These are phyloP conservation scores for Drosophila pegasa DNA, from an alignment of 2,888 invertebrate genomes.

Conservation along the genomic window DNA sequence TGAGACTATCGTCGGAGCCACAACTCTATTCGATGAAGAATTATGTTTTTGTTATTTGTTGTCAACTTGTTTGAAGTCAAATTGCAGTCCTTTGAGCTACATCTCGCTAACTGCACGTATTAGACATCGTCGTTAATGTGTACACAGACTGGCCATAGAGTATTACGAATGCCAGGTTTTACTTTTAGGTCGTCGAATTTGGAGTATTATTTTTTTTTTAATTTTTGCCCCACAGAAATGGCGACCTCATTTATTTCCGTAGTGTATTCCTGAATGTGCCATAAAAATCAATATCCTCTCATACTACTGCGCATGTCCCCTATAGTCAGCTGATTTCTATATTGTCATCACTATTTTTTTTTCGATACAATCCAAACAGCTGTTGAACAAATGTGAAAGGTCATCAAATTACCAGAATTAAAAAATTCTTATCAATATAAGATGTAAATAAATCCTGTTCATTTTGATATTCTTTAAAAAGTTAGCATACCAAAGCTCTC, in stretches of 20 bases:
- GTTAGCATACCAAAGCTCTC: fast-evolving
- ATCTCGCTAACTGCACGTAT: slow-evolving; percentile 2
- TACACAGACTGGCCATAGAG: slow-evolving; percentile 3
- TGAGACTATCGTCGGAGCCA: slow-evolving; percentile 3
- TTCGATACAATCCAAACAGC: slow-evolving; percentile 5
- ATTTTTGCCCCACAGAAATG: background rate
- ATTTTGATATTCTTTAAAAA: no score
- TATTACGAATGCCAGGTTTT: slow-evolving; percentile 32
- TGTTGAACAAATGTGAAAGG: background rate
- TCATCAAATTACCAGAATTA: background rate
- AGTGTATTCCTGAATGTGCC: slow-evolving; percentile 3
- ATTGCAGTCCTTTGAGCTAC: slow-evolving; percentile 27
- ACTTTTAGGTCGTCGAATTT: background rate
- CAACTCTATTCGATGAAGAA: background rate
- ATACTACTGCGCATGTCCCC: slow-evolving; percentile 25
- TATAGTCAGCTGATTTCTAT: slow-evolving; percentile 22
- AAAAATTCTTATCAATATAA: no score
- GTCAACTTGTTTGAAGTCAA: background rate
- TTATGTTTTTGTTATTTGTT: background rate
- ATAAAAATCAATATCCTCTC: slow-evolving; percentile 33
- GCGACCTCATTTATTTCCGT: background rate
- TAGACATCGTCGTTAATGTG: slow-evolving; percentile 27
- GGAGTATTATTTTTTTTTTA: background rate
- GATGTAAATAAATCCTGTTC: no score
- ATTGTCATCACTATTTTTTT: background rate